Evolutionary conservation across 2,113 vertebrate species (phyloP).

Genomic region (Ochotona curzoniae): DNA sequence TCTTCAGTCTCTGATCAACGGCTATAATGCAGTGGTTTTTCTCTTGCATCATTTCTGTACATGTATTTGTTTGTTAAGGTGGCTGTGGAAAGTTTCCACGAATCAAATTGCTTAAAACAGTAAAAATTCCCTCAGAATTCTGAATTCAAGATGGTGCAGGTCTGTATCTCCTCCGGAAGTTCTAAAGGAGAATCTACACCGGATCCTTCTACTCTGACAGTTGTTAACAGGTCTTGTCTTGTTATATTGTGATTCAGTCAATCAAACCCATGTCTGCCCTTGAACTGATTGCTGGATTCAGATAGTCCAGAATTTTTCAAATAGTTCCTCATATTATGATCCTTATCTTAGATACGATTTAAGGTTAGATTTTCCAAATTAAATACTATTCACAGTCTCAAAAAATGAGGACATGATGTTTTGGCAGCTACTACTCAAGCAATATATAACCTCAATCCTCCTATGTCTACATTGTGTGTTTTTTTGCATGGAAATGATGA

Average conservation of each 20-base stretch:
- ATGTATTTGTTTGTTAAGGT: background rate
- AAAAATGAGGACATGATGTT: background rate
- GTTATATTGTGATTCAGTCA: background rate
- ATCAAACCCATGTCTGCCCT: background rate
- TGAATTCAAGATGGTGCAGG: background rate
- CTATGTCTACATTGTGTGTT: background rate
- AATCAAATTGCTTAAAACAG: background rate
- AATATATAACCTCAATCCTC: no score
- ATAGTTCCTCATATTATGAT: background rate
- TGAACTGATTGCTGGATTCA: background rate
- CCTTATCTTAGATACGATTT: background rate
- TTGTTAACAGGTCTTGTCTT: background rate
- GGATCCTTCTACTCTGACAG: background rate
- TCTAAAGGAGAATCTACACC: background rate
- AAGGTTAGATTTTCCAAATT: background rate
- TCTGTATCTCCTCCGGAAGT: background rate
- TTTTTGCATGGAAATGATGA: background rate
- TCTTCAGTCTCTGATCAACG: background rate
- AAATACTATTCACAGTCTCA: background rate
- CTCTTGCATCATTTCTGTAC: background rate
- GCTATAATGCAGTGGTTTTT: background rate
- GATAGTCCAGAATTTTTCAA: background rate
- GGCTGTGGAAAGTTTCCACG: background rate
- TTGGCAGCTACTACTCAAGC: background rate
- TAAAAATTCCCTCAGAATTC: background rate